Evolutionary conservation across 2,888 invertebrate species (phyloP), one percentile per base, ranked within the genome.

Genomic region (Eudiplozoon nipponicum): DNA sequence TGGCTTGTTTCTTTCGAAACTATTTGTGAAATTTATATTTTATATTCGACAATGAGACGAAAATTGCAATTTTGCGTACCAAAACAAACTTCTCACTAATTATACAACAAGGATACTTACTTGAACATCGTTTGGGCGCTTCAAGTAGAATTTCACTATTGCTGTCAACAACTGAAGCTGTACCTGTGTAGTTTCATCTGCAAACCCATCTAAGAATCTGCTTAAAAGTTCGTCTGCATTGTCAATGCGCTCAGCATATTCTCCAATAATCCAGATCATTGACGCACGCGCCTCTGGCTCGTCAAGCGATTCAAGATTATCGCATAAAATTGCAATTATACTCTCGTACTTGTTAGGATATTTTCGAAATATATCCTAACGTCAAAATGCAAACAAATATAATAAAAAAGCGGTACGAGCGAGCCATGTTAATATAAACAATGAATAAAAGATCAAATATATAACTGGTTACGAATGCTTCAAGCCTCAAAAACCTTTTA

Each of bases 261-360:
- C 90, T 17, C 86, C 90, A 50, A 68, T 67, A 47, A 69, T 69
- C 69, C 68, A 69, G 48, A 69, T 90, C 90, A 90, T 94, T 4
- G 81, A 81, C 3, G 90, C 90, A 49, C 90, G 67, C 0, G 90
- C 94, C 56, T 98, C 94, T 0, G 94, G 94, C 54, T 94, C 94
- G 56, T 98, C 94, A 44, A 94, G 59, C 0, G 94, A 94, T 54
- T 94, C 94, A 48, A 94, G 61, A 62, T 98, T 94, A 63, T 94
- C 94, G 58, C 94, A 94, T 3, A 94, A 65, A 0, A 90, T 94
- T 45, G 86, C 84, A 55, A 94, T 94, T 54, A 94, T 94, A 58
- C 84, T 86, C 63, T 98, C 94, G 56, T 94, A 94, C 59, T 94
- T 86, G 61, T 94, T 94, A 7, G 94, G 94, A 61, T 98, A 94